phyloP scores from a whole-genome alignment of 2,113 vertebrate genomes.

The Toxotes chatareus region DNA sequence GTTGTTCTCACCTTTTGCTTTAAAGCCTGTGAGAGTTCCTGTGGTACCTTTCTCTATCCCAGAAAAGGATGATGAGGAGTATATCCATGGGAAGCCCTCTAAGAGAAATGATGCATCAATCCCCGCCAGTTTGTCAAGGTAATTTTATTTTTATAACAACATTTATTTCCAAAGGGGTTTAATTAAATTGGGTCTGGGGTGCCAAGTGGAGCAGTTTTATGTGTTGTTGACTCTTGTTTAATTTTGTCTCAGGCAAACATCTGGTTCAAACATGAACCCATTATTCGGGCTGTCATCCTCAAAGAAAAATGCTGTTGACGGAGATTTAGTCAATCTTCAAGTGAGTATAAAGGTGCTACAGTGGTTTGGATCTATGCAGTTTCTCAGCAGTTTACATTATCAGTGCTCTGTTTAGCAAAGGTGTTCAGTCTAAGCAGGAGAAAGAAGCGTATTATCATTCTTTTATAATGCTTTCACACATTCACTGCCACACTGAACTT shows the following conservation, averaged over 20 bases:
- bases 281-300: constrained; percentile 55
- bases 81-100: constrained; percentile 28
- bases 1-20: not conserved
- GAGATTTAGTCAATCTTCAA: constrained; percentile 56
- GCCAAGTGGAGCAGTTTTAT: not conserved
- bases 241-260: constrained; percentile 73
- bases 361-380: not conserved
- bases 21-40: constrained; percentile 79
- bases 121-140: constrained; percentile 73
- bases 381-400: not conserved
- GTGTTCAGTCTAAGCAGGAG: not conserved
- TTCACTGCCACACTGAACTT: too few species aligned
- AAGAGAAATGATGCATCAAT: constrained; percentile 56
- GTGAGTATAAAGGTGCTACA: constrained; percentile 53
- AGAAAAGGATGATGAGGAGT: constrained; percentile 73
- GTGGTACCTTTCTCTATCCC: constrained; percentile 79
- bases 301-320: constrained; percentile 66
- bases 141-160: not conserved
- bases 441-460: not conserved
- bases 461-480: not conserved
- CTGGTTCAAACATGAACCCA: constrained; percentile 62
- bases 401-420: not conserved
- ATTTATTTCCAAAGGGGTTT: not conserved
- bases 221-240: not conserved
- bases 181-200: not conserved